These are phyloP conservation scores for Parotocinclus haroldoi DNA, from an alignment of 2,797 vertebrate genomes.

Conservation along the genomic window DNA sequence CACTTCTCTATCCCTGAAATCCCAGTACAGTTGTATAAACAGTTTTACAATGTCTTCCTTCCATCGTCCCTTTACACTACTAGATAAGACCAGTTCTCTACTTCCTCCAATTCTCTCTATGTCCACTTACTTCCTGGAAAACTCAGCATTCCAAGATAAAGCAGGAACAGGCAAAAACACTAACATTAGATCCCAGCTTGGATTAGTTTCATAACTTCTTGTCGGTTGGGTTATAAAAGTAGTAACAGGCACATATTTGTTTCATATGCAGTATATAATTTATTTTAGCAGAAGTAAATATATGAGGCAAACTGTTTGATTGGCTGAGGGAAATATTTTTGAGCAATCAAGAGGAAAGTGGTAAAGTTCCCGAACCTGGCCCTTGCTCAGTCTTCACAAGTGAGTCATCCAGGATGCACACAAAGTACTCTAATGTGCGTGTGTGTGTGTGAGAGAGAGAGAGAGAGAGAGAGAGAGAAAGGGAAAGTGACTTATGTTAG, in stretches of 20 bases:
- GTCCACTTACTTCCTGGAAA: conserved; percentile 28
- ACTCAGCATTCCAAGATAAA: neutral
- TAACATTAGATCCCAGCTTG: neutral
- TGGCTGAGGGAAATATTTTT: neutral
- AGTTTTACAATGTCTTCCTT: conserved; percentile 37
- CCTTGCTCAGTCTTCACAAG: neutral
- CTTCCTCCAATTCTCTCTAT: conserved; percentile 42
- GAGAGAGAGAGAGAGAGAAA: no score
- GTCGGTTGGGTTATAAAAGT: neutral
- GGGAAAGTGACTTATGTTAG: neutral
- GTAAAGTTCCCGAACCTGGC: neutral
- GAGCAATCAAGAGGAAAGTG: neutral
- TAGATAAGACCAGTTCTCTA: neutral
- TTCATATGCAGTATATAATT: neutral
- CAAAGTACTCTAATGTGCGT: neutral
- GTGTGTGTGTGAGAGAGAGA: neutral
- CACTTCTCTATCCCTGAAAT: conserved; percentile 1
- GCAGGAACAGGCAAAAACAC: conserved; percentile 4
- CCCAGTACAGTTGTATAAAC: conserved; percentile 19
- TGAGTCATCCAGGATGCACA: conserved; percentile 2
- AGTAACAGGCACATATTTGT: neutral
- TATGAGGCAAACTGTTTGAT: no score
- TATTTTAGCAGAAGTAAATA: no score
- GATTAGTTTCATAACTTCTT: neutral
- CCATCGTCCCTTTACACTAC: conserved; percentile 13